Evolutionary conservation across 37 sponge, comb jelly and placozoan species (phyloP).

Genomic region (Lycopodina hypogea): DNA sequence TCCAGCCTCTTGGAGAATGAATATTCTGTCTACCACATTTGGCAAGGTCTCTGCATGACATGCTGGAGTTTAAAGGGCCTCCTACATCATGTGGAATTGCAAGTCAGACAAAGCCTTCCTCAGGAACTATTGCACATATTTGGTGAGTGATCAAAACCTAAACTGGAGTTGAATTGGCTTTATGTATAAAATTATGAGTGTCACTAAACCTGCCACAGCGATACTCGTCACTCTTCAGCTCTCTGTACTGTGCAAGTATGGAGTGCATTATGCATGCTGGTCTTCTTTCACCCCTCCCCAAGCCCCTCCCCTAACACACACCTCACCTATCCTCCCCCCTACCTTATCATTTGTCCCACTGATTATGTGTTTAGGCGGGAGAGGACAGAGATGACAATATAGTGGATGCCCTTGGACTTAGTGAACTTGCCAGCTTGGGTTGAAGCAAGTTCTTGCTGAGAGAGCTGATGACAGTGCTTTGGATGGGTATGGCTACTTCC

Average conservation of each 20-base stretch:
- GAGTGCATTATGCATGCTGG: too few species aligned
- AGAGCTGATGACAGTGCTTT: constrained; percentile 20
- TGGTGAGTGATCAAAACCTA: constrained; percentile 29
- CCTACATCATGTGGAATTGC: constrained; percentile 42
- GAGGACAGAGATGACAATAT: constrained; percentile 64
- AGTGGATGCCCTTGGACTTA: constrained; percentile 66
- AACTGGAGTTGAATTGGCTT: background rate
- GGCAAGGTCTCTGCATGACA: constrained; percentile 61
- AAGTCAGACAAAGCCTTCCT: constrained; percentile 58
- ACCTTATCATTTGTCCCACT: too few species aligned
- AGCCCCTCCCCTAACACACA: too few species aligned
- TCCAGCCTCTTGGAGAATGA: constrained; percentile 32
- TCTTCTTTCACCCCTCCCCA: too few species aligned
- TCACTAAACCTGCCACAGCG: background rate
- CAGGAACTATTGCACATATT: constrained; percentile 56
- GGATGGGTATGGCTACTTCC: constrained; percentile 70
- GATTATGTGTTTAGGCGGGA: constrained; percentile 69
- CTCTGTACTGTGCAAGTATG: background rate
- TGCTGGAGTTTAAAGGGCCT: constrained; percentile 66
- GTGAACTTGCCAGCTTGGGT: constrained; percentile 2
- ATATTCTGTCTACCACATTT: constrained; percentile 16
- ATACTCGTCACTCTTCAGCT: background rate
- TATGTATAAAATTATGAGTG: background rate
- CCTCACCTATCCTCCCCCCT: too few species aligned
- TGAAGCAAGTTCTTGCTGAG: constrained; percentile 47